Percentiles rank a stretch among this genome's conserved stretches.
Conservation (phyloP, 2,797 vertebrate species). For the Enteromius fasciolatus region DNA sequence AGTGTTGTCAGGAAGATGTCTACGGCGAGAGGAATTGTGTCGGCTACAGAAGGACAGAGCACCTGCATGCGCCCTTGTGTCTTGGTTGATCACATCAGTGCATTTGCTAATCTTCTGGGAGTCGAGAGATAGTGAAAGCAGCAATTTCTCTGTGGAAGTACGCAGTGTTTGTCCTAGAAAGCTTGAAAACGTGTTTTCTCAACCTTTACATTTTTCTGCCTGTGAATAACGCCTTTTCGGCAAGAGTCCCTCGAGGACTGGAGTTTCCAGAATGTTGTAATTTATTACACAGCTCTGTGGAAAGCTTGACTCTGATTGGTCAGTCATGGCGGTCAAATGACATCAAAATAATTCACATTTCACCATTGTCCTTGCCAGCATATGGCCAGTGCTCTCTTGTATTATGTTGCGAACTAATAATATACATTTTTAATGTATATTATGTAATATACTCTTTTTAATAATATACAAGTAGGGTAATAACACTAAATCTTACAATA, state of each 20-base stretch:
- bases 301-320: not conserved
- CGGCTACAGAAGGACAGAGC: slow-evolving; percentile 1
- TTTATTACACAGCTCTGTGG: not conserved
- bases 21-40: slow-evolving; percentile 32
- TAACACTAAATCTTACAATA: not conserved
- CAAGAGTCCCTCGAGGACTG: not conserved
- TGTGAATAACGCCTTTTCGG: slow-evolving; percentile 1
- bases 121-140: slow-evolving; percentile 20
- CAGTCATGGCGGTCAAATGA: not conserved
- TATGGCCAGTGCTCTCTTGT: not conserved
- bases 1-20: slow-evolving; percentile 43
- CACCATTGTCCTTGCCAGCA: not conserved
- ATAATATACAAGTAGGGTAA: not conserved
- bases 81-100: slow-evolving; percentile 39
- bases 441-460: not conserved
- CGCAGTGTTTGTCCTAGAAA: slow-evolving; percentile 14
- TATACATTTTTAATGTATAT: too few species aligned
- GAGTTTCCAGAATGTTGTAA: not conserved
- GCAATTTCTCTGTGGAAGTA: slow-evolving; percentile 22
- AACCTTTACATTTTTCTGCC: slow-evolving; percentile 8
- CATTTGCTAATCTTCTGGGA: slow-evolving; percentile 41
- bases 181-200: not conserved
- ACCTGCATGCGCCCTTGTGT: slow-evolving; percentile 9
- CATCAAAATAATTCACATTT: not conserved
- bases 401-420: not conserved